Conservation (phyloP, 2,113 vertebrate species). For the Noctilio leporinus region DNA sequence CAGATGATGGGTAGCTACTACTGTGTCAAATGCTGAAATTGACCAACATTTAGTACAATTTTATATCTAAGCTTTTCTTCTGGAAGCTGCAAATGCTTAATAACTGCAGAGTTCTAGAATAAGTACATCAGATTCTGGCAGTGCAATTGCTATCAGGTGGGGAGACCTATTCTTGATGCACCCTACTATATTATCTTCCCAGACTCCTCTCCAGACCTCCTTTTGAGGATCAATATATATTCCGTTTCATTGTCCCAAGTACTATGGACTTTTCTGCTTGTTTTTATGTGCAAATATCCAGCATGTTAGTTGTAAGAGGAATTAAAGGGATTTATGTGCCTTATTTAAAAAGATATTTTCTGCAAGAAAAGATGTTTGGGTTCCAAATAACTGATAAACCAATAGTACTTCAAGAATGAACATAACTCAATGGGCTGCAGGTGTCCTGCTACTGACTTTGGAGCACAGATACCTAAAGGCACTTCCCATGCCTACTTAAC, state of each 20-base stretch:
- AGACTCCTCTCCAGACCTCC: not conserved
- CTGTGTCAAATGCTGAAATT: not conserved
- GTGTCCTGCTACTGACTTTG: not conserved
- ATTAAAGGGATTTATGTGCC: not conserved
- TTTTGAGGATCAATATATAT: not conserved
- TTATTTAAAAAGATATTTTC: conserved; percentile 11
- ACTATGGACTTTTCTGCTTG: not conserved
- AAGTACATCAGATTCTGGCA: not conserved
- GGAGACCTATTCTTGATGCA: not conserved
- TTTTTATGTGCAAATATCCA: not conserved
- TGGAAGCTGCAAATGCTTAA: not conserved
- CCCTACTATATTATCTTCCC: not conserved
- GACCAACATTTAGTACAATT: not conserved
- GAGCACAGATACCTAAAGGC: not conserved
- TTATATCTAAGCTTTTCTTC: not conserved
- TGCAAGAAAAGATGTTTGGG: not conserved
- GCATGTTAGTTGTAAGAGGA: not conserved
- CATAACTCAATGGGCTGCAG: not conserved
- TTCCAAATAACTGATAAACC: not conserved
- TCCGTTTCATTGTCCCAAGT: not conserved
- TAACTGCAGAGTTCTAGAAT: not conserved
- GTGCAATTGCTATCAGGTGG: not conserved
- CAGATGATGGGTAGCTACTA: not conserved
- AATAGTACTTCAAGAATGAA: not conserved
- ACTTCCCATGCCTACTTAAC: not conserved